A percentile compares a stretch with the other conserved stretches of the same genome.
phyloP scores from a whole-genome alignment of 2,113 vertebrate genomes.

The Vulpes lagopus region DNA sequence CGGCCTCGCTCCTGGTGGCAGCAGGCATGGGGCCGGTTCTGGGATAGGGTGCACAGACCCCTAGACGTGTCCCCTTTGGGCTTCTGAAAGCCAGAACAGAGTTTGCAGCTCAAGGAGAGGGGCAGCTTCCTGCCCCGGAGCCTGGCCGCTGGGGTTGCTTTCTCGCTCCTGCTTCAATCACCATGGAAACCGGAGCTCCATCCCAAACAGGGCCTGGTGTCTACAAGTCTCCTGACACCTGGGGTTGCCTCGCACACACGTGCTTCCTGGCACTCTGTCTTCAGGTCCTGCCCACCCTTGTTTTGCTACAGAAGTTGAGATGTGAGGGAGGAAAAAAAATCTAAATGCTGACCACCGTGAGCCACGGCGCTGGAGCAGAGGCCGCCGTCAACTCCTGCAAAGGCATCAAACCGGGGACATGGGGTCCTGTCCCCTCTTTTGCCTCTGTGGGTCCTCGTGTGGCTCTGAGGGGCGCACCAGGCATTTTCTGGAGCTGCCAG shows the following conservation, averaged over 20 bases:
- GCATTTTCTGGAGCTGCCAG: neutral
- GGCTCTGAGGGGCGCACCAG: neutral
- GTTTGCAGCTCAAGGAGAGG: rapidly evolving
- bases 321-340: neutral
- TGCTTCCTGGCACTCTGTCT: neutral
- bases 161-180: neutral
- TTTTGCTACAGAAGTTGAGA: neutral
- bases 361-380: rapidly evolving
- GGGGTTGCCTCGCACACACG: neutral
- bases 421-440: rapidly evolving
- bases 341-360: neutral
- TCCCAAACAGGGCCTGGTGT: neutral
- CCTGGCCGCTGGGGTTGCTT: rapidly evolving
- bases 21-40: neutral
- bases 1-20: neutral
- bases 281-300: neutral
- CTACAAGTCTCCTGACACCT: neutral
- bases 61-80: rapidly evolving
- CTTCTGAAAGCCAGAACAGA: neutral
- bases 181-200: neutral
- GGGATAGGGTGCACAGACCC: too few relatives aligned
- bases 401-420: rapidly evolving
- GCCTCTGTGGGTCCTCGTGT: neutral
- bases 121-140: neutral
- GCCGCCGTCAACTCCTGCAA: rapidly evolving